Percentiles rank a stretch among this genome's conserved stretches.
Evolutionary conservation across 2,888 invertebrate species (phyloP).

Genomic region (Leptinotarsa tumamoca): DNA sequence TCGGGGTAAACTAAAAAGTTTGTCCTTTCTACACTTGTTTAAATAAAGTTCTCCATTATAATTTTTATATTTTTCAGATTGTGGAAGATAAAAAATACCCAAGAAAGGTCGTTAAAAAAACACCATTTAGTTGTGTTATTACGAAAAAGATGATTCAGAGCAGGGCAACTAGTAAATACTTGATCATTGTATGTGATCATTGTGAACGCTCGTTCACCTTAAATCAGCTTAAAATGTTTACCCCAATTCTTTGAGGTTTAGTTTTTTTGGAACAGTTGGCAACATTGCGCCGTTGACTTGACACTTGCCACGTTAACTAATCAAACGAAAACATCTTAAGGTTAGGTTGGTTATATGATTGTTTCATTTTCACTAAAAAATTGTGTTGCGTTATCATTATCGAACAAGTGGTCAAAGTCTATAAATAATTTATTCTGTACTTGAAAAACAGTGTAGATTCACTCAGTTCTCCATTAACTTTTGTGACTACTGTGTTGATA

Average conservation of each 20-base stretch:
- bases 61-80: too few relatives aligned
- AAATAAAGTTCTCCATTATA: too few relatives aligned
- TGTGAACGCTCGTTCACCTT: too few relatives aligned
- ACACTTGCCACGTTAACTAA: conserved; percentile 1
- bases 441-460: background rate
- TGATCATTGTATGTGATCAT: too few relatives aligned
- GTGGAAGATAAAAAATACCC: too few relatives aligned
- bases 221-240: background rate
- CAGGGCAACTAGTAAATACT: too few relatives aligned
- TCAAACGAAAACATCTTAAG: background rate
- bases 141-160: too few relatives aligned
- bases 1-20: too few relatives aligned
- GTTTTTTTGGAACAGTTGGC: background rate
- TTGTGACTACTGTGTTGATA: conserved; percentile 7
- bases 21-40: too few relatives aligned
- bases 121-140: too few relatives aligned
- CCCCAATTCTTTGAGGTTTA: background rate
- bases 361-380: background rate
- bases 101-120: too few relatives aligned
- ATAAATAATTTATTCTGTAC: background rate
- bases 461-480: background rate
- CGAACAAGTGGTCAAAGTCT: conserved; percentile 11
- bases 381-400: background rate
- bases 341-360: background rate
- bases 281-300: background rate